Percentiles rank a stretch among this genome's conserved stretches.
Evolutionary conservation across 1,140 invertebrate genomes (phyloP).

Genomic region (Aphis gossypii): DNA sequence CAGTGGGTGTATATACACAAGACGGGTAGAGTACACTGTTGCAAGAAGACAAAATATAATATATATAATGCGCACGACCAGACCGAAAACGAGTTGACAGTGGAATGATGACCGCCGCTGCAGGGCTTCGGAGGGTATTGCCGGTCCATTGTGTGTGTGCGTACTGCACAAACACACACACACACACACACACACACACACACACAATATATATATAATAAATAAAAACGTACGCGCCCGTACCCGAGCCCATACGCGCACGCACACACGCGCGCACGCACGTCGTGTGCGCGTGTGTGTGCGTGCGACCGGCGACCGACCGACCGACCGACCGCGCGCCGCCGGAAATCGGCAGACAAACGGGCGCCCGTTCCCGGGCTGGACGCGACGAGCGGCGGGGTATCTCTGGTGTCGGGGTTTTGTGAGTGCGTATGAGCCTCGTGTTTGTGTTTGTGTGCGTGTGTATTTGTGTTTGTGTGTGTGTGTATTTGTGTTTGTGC

Average conservation of each 20-base stretch:
- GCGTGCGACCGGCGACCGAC: background rate
- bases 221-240: too few relatives aligned
- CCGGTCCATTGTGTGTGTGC: background rate
- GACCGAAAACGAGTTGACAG: background rate
- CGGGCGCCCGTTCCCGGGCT: conserved; percentile 20
- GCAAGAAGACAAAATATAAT: background rate
- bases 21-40: too few relatives aligned
- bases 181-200: too few relatives aligned
- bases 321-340: background rate
- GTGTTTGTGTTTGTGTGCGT: too few relatives aligned
- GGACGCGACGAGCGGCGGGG: background rate
- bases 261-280: too few relatives aligned
- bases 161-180: too few relatives aligned
- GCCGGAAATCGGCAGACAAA: conserved; percentile 55
- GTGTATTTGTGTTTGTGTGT: too few relatives aligned
- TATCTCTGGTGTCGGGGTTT: background rate
- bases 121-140: conserved; percentile 31
- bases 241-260: too few relatives aligned
- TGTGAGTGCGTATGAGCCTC: background rate
- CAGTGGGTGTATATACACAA: too few relatives aligned
- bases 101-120: conserved; percentile 30
- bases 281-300: too few relatives aligned
- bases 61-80: background rate
- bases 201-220: too few relatives aligned
- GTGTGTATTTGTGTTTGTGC: too few relatives aligned